Evolutionary conservation across 1,140 invertebrate species (phyloP).

Genomic region (Cydia splendana): DNA sequence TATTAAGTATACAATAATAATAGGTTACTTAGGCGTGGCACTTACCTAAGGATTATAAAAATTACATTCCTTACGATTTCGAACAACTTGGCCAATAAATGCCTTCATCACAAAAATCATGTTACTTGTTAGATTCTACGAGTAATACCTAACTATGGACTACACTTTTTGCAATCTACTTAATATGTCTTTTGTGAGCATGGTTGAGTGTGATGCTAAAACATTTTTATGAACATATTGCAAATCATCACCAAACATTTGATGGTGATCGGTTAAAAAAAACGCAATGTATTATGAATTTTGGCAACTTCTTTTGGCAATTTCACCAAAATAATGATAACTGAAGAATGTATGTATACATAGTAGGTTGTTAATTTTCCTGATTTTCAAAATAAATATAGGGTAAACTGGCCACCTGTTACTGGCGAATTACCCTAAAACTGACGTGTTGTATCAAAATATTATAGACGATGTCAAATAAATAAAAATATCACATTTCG

Average conservation of each 20-base stretch:
- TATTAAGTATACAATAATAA: conserved; percentile 65
- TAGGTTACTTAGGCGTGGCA: conserved; percentile 76
- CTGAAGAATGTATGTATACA: conserved; percentile 5
- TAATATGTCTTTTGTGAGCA: conserved; percentile 77
- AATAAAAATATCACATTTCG: conserved; percentile 72
- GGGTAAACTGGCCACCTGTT: too few species aligned
- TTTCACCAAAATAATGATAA: conserved; percentile 60
- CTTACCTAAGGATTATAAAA: conserved; percentile 76
- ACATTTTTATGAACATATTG: not conserved
- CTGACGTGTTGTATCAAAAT: not conserved
- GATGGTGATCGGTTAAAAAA: conserved; percentile 45
- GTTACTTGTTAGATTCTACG: conserved; percentile 48
- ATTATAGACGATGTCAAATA: conserved; percentile 42
- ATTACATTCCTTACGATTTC: conserved; percentile 67
- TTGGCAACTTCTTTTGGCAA: conserved; percentile 76
- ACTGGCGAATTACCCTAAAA: not conserved
- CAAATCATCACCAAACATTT: conserved; percentile 33
- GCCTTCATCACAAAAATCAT: conserved; percentile 73
- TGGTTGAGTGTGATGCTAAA: conserved; percentile 49
- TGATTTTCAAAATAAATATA: not conserved
- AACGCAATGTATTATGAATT: conserved; percentile 62
- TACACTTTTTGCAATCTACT: conserved; percentile 49
- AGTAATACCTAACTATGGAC: conserved; percentile 47
- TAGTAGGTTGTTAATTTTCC: conserved; percentile 10
- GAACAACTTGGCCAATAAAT: conserved; percentile 75